Conservation (phyloP, 2,888 invertebrate species). For the Crematogaster levior region DNA sequence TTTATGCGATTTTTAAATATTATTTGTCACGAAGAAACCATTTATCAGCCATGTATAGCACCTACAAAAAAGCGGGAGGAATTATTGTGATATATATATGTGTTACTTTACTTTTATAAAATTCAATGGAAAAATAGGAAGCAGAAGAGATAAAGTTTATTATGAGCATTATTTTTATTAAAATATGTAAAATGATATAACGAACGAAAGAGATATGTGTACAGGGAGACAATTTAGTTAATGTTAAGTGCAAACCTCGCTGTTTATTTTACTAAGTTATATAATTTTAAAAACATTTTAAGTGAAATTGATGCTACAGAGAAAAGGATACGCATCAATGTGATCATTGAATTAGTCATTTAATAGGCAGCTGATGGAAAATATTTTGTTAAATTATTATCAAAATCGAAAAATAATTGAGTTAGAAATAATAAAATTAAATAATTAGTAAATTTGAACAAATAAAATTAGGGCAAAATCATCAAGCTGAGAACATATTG, state of each 20-base stretch:
- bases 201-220: not conserved
- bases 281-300: not conserved
- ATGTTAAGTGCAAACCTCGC: constrained; percentile 21
- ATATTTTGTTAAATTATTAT: constrained; percentile 25
- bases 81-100: constrained; percentile 44
- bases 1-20: constrained; percentile 37
- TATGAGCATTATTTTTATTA: constrained; percentile 38
- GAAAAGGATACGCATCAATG: not conserved
- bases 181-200: constrained; percentile 11
- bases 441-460: constrained; percentile 11
- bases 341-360: constrained; percentile 15
- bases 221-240: not conserved
- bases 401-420: not conserved
- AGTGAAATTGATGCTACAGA: not conserved
- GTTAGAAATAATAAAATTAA: constrained; percentile 10
- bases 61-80: constrained; percentile 8
- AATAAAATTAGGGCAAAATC: constrained; percentile 11
- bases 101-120: constrained; percentile 37
- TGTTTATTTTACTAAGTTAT: constrained; percentile 22
- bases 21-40: not conserved
- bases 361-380: not conserved
- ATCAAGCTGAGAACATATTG: not conserved
- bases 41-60: not conserved
- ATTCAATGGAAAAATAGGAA: not conserved
- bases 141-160: constrained; percentile 8